These are phyloP conservation scores for Diplolepis rosae DNA, from an alignment of 2,888 invertebrate species.

Conservation along the genomic window DNA sequence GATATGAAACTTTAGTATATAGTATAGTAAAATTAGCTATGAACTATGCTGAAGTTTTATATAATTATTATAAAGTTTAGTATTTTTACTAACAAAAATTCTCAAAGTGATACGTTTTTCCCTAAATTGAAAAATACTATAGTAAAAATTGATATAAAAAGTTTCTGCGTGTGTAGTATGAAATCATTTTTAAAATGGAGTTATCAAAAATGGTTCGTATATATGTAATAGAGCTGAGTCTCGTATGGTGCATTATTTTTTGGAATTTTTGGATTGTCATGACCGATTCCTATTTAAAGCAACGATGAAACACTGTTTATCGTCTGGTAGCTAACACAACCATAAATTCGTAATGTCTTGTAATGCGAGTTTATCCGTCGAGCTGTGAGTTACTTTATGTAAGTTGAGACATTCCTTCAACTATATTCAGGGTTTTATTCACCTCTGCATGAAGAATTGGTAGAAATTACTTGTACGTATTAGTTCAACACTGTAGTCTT, in stretches of 20 bases:
- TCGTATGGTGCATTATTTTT: not conserved
- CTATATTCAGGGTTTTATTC: conserved; percentile 37
- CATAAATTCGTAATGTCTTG: conserved; percentile 55
- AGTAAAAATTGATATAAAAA: too few species aligned
- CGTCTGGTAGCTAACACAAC: conserved; percentile 57
- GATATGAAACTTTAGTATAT: too few species aligned
- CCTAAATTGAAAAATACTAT: too few species aligned
- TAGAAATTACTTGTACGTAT: not conserved
- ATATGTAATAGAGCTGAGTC: not conserved
- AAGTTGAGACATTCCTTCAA: conserved; percentile 54
- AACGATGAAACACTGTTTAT: conserved; percentile 55
- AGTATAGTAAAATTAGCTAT: too few species aligned
- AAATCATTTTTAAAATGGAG: not conserved
- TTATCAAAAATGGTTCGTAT: not conserved
- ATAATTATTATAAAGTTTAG: too few species aligned
- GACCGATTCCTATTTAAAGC: conserved; percentile 1
- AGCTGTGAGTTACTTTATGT: conserved; percentile 54
- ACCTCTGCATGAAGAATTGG: not conserved
- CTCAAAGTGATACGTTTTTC: too few species aligned
- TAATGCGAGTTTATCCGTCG: conserved; percentile 59
- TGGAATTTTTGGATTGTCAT: not conserved
- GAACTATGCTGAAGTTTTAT: too few species aligned
- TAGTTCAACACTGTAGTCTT: not conserved
- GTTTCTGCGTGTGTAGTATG: too few species aligned
- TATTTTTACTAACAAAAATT: too few species aligned